Base-by-base conservation (phyloP, 2,113 vertebrate genomes). In the Passer montanus region DNA sequence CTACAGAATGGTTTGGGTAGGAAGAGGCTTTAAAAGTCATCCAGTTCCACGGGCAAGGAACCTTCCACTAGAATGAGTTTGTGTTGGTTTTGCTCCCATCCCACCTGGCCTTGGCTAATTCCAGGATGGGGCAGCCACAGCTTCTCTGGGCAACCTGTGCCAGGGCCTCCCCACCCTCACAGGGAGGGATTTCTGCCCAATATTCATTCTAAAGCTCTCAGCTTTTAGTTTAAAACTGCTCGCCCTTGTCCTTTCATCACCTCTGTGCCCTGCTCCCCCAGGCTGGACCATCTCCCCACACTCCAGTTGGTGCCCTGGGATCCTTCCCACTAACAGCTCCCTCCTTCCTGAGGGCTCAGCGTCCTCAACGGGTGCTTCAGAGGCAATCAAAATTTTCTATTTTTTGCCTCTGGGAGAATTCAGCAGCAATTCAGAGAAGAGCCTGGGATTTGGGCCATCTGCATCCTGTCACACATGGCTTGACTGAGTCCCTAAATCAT, bases 401-500 rank as follows among this genome's bases (percentile, higher is more conserved):
- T 94, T 94, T 95, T 94, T 96, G 87, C 84, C 47, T 81, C 84
- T 55, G 56, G 68, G 47, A 93, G 92, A 93, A 84, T 95, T 91
- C 81, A 78, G 66, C 90, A 89, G 74, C 77, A 80, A 84, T 91
- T 94, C 84, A 89, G 84, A 77, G 46, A 81, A 94, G 33, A 91
- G 73, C 41, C 76, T 95, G 91, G 89, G 92, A 89, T 93, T 44
- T 0, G 0, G 69, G 89, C 89, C 95, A 96, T 91, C 89, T 89
- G 73, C 87, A 78, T 74, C 59, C 22, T 91, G 79, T 55, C 72
- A 84, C 64, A 82, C 77, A 63, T 16, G 73, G 66, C 69, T 89
- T 84, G 30, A 35, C 60, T 59, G 73, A 81, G 69, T 37, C 77
- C 69, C 81, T 58, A 70, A 53, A 89, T 69, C 68, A 66, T 73